phyloP scores from a whole-genome alignment of 2,888 invertebrate genomes.

The Drosophila seclusa region DNA sequence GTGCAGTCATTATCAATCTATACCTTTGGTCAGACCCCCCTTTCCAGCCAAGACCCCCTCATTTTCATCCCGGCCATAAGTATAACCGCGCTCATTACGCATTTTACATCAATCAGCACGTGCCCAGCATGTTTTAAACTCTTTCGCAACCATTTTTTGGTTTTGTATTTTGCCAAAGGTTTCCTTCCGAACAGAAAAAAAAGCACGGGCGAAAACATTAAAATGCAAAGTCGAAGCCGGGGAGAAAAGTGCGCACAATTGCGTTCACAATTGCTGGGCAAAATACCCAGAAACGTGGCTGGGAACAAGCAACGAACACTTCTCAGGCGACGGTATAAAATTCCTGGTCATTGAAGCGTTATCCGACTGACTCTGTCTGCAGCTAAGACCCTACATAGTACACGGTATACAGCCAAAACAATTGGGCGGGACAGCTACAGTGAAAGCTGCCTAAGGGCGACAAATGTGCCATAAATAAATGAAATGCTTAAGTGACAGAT shows the following conservation, averaged over 20 bases:
- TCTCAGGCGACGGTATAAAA: conserved; percentile 7
- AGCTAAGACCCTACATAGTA: background rate
- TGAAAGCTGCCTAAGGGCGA: background rate
- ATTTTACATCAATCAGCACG: conserved; percentile 80
- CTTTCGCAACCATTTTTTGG: conserved; percentile 41
- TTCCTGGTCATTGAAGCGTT: conserved; percentile 29
- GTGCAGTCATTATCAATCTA: conserved; percentile 59
- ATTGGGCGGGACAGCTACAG: conserved; percentile 5
- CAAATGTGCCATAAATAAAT: background rate
- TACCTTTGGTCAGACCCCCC: conserved; percentile 15
- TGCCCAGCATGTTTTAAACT: conserved; percentile 71
- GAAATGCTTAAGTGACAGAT: background rate
- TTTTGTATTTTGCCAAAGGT: conserved; percentile 4
- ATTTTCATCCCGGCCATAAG: conserved; percentile 34
- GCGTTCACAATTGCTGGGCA: conserved; percentile 61
- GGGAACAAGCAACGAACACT: conserved; percentile 4
- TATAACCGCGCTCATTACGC: conserved; percentile 75
- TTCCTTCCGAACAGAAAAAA: conserved; percentile 2
- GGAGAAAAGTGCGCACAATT: conserved; percentile 68
- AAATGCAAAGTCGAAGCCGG: conserved; percentile 45
- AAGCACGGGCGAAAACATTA: conserved; percentile 48
- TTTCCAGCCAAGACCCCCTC: background rate
- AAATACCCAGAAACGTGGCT: conserved; percentile 57
- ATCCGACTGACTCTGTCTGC: conserved; percentile 13
- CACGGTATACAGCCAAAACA: background rate